Evolutionary conservation across 1,140 invertebrate genomes (phyloP), one percentile per base, ranked within the genome.

Genomic region (Drosophila pseudoananassae): DNA sequence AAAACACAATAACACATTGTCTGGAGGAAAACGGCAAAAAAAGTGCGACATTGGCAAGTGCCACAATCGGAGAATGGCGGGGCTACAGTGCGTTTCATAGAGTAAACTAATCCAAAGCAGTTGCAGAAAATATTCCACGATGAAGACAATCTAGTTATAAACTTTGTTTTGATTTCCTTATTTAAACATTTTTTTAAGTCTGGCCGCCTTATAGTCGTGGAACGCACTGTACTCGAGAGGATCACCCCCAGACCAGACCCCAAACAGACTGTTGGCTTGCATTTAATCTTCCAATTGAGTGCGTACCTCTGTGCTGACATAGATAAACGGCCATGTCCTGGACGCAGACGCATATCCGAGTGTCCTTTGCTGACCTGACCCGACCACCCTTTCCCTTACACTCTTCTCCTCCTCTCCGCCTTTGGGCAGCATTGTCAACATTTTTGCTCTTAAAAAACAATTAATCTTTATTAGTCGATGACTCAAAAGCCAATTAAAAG

Each of bases 231-330:
- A 31, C 8, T 3, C 14, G 10, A 64, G 36, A 45, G n/a, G 63
- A 66, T 64, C 63, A 51, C 43, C 49, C 40, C 20, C 23, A n/a
- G 23, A 15, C 38, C 60, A 66, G 63, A 33, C 61, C 64, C 14
- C 50, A 36, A 69, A 54, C 50, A 64, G 57, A 53, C 31, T 49
- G 63, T 53, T 47, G 55, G 61, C 54, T 75, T 83, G 83, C 84
- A 89, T 88, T 88, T 88, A 88, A 88, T 88, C 83, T 88, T 88
- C 83, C 83, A 88, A 88, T 88, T 88, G 83, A 88, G 83, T 88
- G 83, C 83, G 78, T 88, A 70, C 76, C 65, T 52, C 60, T 76
- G 81, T 66, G 70, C 70, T 88, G 83, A 88, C 83, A 88, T 88
- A 88, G 83, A 88, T 88, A 89, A 79, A 88, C 79, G 82, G 83